Conservation (phyloP, 2,888 invertebrate genomes). For the Meloe dianella region DNA sequence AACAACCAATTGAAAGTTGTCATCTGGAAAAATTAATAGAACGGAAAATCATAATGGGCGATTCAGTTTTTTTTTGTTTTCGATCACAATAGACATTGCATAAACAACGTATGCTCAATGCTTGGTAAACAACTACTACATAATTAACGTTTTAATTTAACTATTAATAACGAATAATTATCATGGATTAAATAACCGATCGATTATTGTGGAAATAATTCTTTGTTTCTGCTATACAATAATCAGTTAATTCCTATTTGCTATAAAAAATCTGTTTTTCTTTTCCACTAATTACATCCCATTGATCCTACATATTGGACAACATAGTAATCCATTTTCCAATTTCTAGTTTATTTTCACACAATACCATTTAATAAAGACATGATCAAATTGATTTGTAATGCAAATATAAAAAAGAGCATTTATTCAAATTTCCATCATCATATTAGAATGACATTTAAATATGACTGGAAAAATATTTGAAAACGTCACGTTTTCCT, state of each 20-base stretch:
- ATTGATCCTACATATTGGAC: no score
- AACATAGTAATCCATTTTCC: no score
- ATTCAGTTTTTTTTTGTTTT: background rate
- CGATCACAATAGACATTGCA: background rate
- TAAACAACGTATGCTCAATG: background rate
- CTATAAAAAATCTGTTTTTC: background rate
- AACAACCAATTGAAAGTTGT: no score
- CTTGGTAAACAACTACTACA: background rate
- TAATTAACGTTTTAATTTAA: background rate
- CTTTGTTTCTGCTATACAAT: background rate
- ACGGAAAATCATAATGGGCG: background rate
- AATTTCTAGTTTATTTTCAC: background rate
- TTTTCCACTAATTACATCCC: no score
- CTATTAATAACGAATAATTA: background rate
- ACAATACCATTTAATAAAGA: background rate
- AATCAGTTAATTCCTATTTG: background rate
- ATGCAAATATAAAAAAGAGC: background rate
- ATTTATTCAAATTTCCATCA: slow-evolving; percentile 4
- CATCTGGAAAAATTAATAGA: no score
- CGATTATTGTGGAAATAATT: background rate
- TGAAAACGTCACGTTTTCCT: background rate
- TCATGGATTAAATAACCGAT: background rate
- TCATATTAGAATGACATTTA: background rate
- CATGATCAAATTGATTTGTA: background rate
- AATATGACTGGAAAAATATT: background rate